Base-by-base conservation (phyloP, 64 coral and sea anemone species). In the Porites australiensis region DNA sequence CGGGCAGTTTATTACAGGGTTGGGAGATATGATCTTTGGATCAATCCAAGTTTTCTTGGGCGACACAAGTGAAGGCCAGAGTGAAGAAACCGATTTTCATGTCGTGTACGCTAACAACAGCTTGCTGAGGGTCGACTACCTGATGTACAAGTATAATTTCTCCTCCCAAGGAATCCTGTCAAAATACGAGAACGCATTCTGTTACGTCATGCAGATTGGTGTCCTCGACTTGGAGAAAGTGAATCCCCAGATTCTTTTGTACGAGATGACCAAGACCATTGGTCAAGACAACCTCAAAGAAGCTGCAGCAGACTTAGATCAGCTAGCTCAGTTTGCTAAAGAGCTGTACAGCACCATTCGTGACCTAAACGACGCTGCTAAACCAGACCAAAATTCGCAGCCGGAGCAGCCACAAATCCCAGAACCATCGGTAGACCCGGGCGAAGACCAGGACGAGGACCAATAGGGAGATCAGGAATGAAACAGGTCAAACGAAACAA, bases 121-220 rank as follows among this genome's bases (percentile, higher is more conserved):
- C 75, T 78, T 91, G 11, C 78, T 91, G 21, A 77, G 89, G 5
- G 60, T 82, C 6, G 78, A 91, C 27, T 91, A 82, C 64, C 58
- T 60, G 46, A 49, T 79, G 8, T 90, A 74, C 79, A 91, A 91
- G 79, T 91, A 91, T 14, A 54, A 91, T 16, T 83, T 83, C 46
- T 14, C 60, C 14, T 82, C 65, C 13, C 13, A 53, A 14, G 79
- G 89, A 10, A 4, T 91, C 8, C 8, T 67, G 61, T 11, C 55
- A 11, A 43, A 82, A 74, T 45, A 58, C 15, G 22, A 47, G 22
- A 91, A 91, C 23, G 65, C 37, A 3, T 91, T 91, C 53, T 55
- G 77, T 22, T 83, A 91, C 53, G 52, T n/a, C 16, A 51, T 74
- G 23, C 89, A 91, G 62, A 22, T 74, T 72, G 89, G 21, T 15